Evolutionary conservation across 2,797 vertebrate species (phyloP).

Genomic region (Lophius americanus): DNA sequence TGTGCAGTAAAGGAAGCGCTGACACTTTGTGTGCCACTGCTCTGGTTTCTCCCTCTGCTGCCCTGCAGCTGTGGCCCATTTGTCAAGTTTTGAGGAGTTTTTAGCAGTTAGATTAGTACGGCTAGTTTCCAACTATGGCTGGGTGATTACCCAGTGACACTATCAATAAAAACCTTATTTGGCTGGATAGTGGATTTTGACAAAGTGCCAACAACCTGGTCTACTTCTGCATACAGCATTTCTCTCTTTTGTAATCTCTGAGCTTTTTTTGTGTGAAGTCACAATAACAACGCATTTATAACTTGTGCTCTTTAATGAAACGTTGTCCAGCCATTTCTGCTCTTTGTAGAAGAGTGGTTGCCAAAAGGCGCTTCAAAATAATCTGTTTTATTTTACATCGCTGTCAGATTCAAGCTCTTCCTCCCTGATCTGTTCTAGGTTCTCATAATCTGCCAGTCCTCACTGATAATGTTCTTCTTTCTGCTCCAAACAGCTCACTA

Average conservation of each 20-base stretch:
- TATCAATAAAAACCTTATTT: background rate
- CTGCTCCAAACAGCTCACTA: background rate
- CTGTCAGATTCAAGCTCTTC: slow-evolving; percentile 1
- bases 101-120: background rate
- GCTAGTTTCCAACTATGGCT: slow-evolving; percentile 16
- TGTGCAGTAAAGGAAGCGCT: slow-evolving; percentile 39
- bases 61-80: slow-evolving; percentile 18
- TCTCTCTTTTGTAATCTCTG: too few relatives aligned
- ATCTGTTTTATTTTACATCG: background rate
- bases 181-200: slow-evolving; percentile 3
- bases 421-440: background rate
- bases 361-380: background rate
- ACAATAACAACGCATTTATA: background rate
- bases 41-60: slow-evolving; percentile 25
- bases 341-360: background rate
- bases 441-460: background rate
- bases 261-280: too few relatives aligned
- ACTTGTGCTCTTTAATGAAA: background rate
- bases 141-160: slow-evolving; percentile 18
- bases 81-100: slow-evolving; percentile 22
- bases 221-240: background rate
- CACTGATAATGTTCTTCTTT: background rate
- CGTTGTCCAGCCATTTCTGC: background rate
- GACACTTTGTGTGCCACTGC: slow-evolving; percentile 42
- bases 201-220: background rate